Percentiles rank a stretch among this genome's conserved stretches.
Conservation (phyloP, 2,888 invertebrate species). For the Eurytoma adleriae region DNA sequence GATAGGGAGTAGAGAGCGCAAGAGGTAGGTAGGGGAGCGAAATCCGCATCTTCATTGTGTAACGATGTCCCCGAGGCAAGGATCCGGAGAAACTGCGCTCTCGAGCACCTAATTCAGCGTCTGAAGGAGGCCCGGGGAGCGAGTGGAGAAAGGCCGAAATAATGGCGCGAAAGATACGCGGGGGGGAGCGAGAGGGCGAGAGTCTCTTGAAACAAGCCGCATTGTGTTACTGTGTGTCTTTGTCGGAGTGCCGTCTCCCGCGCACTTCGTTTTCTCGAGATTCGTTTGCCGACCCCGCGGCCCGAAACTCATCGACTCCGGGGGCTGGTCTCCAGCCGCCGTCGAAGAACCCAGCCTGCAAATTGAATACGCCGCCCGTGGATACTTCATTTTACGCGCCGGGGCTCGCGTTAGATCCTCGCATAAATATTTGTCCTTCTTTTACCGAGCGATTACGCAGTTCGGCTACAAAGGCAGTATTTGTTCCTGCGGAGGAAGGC, state of each 20-base stretch:
- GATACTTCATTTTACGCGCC: no score
- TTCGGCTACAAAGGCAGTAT: neutral
- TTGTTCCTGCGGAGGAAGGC: neutral
- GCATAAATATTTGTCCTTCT: no score
- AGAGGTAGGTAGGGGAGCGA: conserved; percentile 49
- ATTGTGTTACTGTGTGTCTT: conserved; percentile 56
- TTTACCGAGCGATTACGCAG: no score
- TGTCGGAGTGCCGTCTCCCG: conserved; percentile 34
- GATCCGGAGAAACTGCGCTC: conserved; percentile 54
- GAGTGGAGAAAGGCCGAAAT: neutral
- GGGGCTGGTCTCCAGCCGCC: neutral
- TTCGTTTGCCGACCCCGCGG: conserved; percentile 47
- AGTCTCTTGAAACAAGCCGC: conserved; percentile 53
- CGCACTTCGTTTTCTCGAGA: conserved; percentile 58
- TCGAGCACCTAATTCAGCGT: conserved; percentile 66
- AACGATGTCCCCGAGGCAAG: conserved; percentile 69
- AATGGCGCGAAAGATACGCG: neutral
- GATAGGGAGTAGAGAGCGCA: conserved; percentile 37
- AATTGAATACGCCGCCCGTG: conserved; percentile 13
- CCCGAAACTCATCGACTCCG: conserved; percentile 25
- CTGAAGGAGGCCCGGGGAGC: conserved; percentile 13
- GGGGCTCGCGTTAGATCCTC: neutral
- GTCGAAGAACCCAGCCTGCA: conserved; percentile 3
- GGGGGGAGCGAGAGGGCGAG: neutral
- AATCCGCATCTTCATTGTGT: conserved; percentile 64